phyloP scores from a whole-genome alignment of 2,113 vertebrate species.

The Shinisaurus crocodilurus region DNA sequence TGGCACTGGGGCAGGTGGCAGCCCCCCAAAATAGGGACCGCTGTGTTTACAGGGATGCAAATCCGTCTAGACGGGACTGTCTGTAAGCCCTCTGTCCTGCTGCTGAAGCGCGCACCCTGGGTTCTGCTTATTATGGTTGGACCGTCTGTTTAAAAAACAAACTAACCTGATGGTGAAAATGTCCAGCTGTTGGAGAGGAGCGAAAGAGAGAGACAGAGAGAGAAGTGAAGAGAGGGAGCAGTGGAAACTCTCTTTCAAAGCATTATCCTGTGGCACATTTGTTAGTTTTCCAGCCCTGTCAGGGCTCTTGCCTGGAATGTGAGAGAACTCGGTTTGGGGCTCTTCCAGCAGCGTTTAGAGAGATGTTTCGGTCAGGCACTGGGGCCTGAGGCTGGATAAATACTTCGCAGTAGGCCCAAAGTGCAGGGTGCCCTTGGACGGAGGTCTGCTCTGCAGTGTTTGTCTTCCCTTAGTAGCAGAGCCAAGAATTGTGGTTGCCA shows the following conservation, averaged over 20 bases:
- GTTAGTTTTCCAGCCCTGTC: not conserved
- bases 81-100: constrained; percentile 28
- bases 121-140: constrained; percentile 54
- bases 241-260: not conserved
- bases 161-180: not conserved
- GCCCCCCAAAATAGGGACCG: constrained; percentile 62
- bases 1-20: constrained; percentile 48
- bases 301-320: not conserved
- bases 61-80: not conserved
- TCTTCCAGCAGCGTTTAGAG: not conserved
- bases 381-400: not conserved
- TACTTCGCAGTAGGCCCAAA: not conserved
- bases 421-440: not conserved
- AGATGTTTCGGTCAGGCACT: not conserved
- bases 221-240: too few species aligned
- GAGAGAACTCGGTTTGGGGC: too few species aligned
- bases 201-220: too few species aligned
- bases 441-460: too few species aligned
- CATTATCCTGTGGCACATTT: not conserved
- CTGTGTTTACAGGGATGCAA: constrained; percentile 60
- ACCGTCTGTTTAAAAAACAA: not conserved
- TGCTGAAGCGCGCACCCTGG: not conserved
- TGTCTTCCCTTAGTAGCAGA: not conserved
- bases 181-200: not conserved
- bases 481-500: not conserved